phyloP scores from a whole-genome alignment of 2,888 invertebrate species.

The Plagiodera versicolora region DNA sequence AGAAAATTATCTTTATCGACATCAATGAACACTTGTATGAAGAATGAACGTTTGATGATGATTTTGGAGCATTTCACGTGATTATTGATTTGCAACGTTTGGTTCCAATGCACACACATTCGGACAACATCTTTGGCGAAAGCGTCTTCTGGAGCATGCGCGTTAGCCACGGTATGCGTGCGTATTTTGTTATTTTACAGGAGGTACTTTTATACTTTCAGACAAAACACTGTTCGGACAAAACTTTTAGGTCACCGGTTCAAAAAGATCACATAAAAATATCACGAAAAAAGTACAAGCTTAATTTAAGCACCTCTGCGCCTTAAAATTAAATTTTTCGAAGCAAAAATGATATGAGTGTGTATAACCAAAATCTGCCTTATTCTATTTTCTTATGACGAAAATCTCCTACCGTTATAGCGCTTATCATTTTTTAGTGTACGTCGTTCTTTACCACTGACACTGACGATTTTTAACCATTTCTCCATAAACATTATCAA shows the following conservation, averaged over 20 bases:
- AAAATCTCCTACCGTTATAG: constrained; percentile 60
- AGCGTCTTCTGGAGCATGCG: constrained; percentile 33
- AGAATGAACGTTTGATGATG: constrained; percentile 8
- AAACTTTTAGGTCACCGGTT: constrained; percentile 62
- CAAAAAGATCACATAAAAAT: constrained; percentile 57
- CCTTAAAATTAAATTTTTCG: constrained; percentile 67
- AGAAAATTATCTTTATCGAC: neutral
- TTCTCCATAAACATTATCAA: constrained; percentile 55
- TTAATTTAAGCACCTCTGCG: constrained; percentile 74
- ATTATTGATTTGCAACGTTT: constrained; percentile 44
- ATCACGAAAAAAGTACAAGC: constrained; percentile 72
- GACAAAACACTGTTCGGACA: constrained; percentile 55
- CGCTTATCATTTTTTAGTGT: constrained; percentile 57
- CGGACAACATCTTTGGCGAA: constrained; percentile 47
- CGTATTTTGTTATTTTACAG: constrained; percentile 53
- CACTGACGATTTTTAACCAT: constrained; percentile 57
- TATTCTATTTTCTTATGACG: constrained; percentile 67
- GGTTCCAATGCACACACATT: constrained; percentile 58
- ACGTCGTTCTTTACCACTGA: constrained; percentile 56
- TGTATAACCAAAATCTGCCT: constrained; percentile 71
- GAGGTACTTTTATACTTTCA: constrained; percentile 50
- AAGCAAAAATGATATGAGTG: constrained; percentile 59
- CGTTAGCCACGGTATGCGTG: constrained; percentile 42
- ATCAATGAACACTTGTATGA: neutral
- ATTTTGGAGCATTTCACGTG: neutral